phyloP scores from a whole-genome alignment of 2,888 invertebrate species.

The Trimorus sp. region DNA sequence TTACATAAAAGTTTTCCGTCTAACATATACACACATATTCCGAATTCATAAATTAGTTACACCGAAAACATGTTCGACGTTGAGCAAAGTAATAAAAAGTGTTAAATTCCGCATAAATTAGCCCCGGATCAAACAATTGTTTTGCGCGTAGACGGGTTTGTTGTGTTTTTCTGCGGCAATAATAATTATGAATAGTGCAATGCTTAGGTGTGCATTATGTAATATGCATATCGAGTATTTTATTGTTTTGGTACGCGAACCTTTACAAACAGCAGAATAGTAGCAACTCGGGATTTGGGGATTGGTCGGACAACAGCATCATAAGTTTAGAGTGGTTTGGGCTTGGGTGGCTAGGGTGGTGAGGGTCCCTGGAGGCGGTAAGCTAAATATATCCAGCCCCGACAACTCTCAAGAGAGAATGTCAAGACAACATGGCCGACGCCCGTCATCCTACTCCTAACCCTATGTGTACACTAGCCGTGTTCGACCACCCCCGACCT shows the following conservation, averaged over 20 bases:
- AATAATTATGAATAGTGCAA: constrained; percentile 33
- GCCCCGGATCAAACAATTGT: not conserved
- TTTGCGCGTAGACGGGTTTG: not conserved
- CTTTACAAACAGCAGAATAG: constrained; percentile 67
- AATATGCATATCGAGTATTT: constrained; percentile 54
- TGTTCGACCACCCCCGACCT: constrained; percentile 69
- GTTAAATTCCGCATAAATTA: not conserved
- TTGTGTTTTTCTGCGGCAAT: not conserved
- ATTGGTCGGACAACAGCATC: constrained; percentile 79
- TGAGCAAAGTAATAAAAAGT: too few relatives aligned
- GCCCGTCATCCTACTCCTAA: constrained; percentile 79
- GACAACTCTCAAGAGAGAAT: constrained; percentile 79
- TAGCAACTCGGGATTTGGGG: constrained; percentile 74
- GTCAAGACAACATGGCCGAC: constrained; percentile 82
- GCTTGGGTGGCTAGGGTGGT: constrained; percentile 74
- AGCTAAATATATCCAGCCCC: constrained; percentile 81
- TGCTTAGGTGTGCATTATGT: constrained; percentile 34
- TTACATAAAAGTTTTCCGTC: too few relatives aligned
- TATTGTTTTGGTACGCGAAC: constrained; percentile 63
- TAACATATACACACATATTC: too few relatives aligned
- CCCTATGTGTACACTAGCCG: constrained; percentile 77
- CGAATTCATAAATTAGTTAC: too few relatives aligned
- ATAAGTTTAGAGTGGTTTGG: constrained; percentile 79
- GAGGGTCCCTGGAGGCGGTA: constrained; percentile 80
- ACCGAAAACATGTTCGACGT: too few relatives aligned